Percentiles rank a stretch among this genome's conserved stretches.
Evolutionary conservation across 2,888 invertebrate genomes (phyloP).

Genomic region (Drosophila kambysellisi): DNA sequence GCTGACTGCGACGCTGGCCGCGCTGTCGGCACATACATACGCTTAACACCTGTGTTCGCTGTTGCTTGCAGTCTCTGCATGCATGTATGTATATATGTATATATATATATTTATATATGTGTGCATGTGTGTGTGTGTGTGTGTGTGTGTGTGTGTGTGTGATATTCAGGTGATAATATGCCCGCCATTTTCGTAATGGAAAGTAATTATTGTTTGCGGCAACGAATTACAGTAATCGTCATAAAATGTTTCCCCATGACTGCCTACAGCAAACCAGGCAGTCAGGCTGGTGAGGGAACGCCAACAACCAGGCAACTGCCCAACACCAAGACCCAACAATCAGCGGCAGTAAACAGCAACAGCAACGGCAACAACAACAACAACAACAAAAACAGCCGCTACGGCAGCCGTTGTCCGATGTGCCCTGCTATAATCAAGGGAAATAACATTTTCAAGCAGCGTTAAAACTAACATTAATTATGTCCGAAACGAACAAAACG

Average conservation of each 20-base stretch:
- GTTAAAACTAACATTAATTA: constrained; percentile 85
- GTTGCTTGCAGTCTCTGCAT: constrained; percentile 29
- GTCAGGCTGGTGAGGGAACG: constrained; percentile 33
- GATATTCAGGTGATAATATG: constrained; percentile 85
- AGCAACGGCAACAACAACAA: constrained; percentile 40
- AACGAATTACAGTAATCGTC: constrained; percentile 84
- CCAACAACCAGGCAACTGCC: constrained; percentile 40
- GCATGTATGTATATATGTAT: neutral
- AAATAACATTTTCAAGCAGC: constrained; percentile 85
- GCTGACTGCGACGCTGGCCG: constrained; percentile 20
- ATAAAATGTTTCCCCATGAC: constrained; percentile 85
- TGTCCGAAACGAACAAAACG: constrained; percentile 82
- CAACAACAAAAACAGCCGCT: constrained; percentile 40
- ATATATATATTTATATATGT: neutral
- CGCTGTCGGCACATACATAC: constrained; percentile 44
- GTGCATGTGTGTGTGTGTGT: constrained; percentile 10
- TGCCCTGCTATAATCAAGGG: constrained; percentile 84
- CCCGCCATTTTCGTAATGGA: constrained; percentile 85
- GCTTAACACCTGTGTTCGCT: constrained; percentile 76
- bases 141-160: constrained; percentile 67
- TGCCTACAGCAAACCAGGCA: constrained; percentile 77
- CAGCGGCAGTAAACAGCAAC: constrained; percentile 70
- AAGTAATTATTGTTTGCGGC: constrained; percentile 84
- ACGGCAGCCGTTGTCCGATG: constrained; percentile 62
- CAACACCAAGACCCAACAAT: constrained; percentile 67